Conservation (phyloP, 2,888 invertebrate species). For the Caenorhabditis panamensis region DNA sequence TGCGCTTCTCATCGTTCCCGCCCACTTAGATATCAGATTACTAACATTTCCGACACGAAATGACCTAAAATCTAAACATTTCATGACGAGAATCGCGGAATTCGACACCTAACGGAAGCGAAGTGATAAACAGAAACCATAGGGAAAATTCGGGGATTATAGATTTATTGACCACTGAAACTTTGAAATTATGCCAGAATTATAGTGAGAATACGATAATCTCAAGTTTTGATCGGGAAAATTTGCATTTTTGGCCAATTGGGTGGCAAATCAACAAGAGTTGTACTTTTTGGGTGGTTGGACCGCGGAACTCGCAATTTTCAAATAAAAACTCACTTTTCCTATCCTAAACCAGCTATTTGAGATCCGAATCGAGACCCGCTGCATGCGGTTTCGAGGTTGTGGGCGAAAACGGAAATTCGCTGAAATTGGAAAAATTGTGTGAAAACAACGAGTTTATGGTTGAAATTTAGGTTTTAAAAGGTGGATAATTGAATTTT, state of each 20-base stretch:
- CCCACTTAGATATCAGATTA: slow-evolving; percentile 32
- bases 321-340: slow-evolving; percentile 25
- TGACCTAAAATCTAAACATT: slow-evolving; percentile 10
- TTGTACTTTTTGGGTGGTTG: not conserved
- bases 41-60: slow-evolving; percentile 45
- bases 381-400: slow-evolving; percentile 28
- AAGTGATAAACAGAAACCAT: too few species aligned
- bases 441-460: too few species aligned
- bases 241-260: slow-evolving; percentile 10
- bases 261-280: not conserved
- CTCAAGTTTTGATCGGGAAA: too few species aligned
- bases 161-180: slow-evolving; percentile 34
- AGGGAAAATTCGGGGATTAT: not conserved
- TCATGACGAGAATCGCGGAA: not conserved
- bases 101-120: not conserved
- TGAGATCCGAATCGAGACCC: not conserved
- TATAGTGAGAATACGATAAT: too few species aligned
- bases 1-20: not conserved
- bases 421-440: not conserved
- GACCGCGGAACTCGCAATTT: too few species aligned
- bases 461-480: too few species aligned
- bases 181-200: not conserved
- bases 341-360: slow-evolving; percentile 3
- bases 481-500: not conserved
- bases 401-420: not conserved